These are phyloP conservation scores for Drosophila flavopinicola DNA, from an alignment of 2,888 invertebrate genomes.

Conservation along the genomic window DNA sequence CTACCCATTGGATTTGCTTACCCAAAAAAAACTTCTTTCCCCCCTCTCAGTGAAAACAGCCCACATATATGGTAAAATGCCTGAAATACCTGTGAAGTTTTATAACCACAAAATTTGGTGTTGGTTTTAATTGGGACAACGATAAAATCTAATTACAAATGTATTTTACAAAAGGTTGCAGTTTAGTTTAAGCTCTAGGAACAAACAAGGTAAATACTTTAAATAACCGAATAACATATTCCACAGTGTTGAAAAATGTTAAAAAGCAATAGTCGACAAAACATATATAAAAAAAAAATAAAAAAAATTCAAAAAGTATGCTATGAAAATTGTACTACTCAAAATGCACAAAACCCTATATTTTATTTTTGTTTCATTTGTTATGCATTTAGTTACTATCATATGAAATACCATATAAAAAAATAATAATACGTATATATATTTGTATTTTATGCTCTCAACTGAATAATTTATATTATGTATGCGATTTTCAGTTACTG, in stretches of 20 bases:
- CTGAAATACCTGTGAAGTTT: conserved; percentile 41
- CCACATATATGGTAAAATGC: conserved; percentile 45
- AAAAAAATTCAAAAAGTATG: conserved; percentile 64
- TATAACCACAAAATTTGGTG: conserved; percentile 60
- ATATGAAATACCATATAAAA: conserved; percentile 35
- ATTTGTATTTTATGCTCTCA: conserved; percentile 41
- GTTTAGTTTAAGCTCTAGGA: conserved; percentile 64
- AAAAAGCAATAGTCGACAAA: conserved; percentile 77
- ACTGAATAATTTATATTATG: conserved; percentile 32
- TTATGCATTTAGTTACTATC: conserved; percentile 46
- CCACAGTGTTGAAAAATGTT: conserved; percentile 77
- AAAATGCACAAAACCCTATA: conserved; percentile 78
- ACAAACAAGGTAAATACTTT: conserved; percentile 60
- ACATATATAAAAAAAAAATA: conserved; percentile 39
- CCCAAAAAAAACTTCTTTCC: conserved; percentile 29
- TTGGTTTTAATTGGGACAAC: conserved; percentile 56
- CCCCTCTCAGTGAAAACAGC: conserved; percentile 18
- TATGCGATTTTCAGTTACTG: conserved; percentile 41
- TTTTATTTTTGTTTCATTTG: conserved; percentile 51
- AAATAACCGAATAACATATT: conserved; percentile 18
- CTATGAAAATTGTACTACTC: conserved; percentile 63
- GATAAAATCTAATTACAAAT: conserved; percentile 7
- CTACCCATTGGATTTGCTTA: conserved; percentile 56
- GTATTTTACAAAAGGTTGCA: conserved; percentile 59
- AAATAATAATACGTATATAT: conserved; percentile 25